A percentile compares a stretch with the other conserved stretches of the same genome.
These are phyloP conservation scores for Vesta saturnalis DNA, from an alignment of 2,888 invertebrate genomes.

Conservation along the genomic window DNA sequence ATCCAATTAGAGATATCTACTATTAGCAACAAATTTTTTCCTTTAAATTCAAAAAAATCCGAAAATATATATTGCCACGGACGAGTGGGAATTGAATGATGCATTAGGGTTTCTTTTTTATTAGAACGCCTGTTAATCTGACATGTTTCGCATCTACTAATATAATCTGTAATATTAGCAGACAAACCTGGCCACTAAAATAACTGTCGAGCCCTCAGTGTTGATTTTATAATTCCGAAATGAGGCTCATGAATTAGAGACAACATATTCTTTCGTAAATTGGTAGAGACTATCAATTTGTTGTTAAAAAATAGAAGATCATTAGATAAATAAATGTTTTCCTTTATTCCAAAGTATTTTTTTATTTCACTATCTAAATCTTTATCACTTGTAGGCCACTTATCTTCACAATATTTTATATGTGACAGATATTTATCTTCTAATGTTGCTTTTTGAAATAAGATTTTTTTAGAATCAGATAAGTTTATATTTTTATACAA, in stretches of 20 bases:
- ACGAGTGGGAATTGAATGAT: neutral
- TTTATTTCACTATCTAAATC: neutral
- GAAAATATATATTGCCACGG: neutral
- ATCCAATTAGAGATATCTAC: neutral
- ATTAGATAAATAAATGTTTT: neutral
- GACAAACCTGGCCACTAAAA: neutral
- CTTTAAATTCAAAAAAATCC: neutral
- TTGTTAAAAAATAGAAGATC: neutral
- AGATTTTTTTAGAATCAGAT: neutral
- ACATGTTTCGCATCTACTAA: neutral
- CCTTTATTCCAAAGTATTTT: too few relatives aligned
- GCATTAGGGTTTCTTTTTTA: neutral
- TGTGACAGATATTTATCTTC: neutral
- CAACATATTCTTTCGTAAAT: neutral
- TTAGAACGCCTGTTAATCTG: neutral
- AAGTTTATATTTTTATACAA: neutral
- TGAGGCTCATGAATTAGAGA: neutral
- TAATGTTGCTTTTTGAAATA: neutral
- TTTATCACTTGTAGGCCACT: neutral
- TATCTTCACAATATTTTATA: neutral
- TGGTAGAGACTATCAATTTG: neutral
- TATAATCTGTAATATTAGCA: neutral
- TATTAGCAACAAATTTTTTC: neutral
- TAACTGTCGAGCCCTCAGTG: neutral
- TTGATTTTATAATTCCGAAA: neutral